These are phyloP conservation scores for Aphelenchoides besseyi DNA, from an alignment of 1,140 invertebrate genomes.

Conservation along the genomic window DNA sequence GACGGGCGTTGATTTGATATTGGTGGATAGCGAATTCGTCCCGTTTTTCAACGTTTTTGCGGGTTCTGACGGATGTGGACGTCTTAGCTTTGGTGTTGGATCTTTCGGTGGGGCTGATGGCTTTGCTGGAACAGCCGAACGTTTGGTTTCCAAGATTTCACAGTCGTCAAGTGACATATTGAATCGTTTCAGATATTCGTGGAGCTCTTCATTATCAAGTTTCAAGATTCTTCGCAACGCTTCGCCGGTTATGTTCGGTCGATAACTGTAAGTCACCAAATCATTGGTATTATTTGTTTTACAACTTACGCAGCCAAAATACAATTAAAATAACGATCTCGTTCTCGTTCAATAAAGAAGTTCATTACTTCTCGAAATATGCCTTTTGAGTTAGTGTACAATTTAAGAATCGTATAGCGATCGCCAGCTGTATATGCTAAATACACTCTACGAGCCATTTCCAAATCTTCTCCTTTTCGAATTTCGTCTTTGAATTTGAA, in stretches of 20 bases:
- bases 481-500: constrained; percentile 3
- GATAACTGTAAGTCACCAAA: background rate
- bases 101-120: background rate
- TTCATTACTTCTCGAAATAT: constrained; percentile 5
- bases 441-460: background rate
- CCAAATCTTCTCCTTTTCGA: background rate
- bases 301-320: constrained; percentile 15
- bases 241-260: background rate
- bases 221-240: background rate
- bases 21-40: background rate
- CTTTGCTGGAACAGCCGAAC: background rate
- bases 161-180: background rate
- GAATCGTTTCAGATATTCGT: background rate
- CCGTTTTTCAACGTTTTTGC: background rate
- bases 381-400: background rate
- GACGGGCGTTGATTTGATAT: background rate
- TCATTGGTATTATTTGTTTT: too few relatives aligned
- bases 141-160: background rate
- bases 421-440: background rate
- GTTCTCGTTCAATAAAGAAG: constrained; percentile 14
- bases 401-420: background rate
- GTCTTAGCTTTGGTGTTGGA: background rate
- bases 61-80: background rate
- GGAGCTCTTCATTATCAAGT: background rate
- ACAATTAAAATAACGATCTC: constrained; percentile 1